Conservation (phyloP, 1,140 invertebrate genomes). For the Anastatus disparis region DNA sequence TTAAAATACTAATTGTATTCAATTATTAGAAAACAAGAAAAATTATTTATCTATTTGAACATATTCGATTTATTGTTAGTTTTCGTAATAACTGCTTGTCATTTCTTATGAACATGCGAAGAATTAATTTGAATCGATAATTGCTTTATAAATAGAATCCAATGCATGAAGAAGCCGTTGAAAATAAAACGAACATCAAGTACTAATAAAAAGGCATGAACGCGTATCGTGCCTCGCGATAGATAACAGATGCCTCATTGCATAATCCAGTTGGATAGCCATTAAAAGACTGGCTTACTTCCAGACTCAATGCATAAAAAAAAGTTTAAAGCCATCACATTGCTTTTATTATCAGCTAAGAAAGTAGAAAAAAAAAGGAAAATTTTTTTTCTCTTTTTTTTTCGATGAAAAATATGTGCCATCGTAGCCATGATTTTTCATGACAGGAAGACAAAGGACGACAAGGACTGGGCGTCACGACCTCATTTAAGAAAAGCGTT, state of each 20-base stretch:
- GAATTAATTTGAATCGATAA: no score
- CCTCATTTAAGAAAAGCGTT: not conserved
- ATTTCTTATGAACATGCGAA: no score
- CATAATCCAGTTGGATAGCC: not conserved
- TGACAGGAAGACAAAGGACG: not conserved
- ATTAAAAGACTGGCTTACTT: constrained; percentile 25
- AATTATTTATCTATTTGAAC: no score
- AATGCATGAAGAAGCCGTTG: not conserved
- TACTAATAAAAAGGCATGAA: constrained; percentile 31
- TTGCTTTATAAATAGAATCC: no score
- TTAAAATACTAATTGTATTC: no score
- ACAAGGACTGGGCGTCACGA: not conserved
- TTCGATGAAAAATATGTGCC: no score
- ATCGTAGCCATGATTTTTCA: no score
- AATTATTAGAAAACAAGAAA: no score
- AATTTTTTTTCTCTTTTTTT: no score
- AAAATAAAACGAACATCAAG: constrained; percentile 2
- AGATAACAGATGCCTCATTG: constrained; percentile 28
- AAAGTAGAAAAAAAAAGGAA: not conserved
- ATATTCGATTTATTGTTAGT: no score
- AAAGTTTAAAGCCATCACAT: constrained; percentile 16
- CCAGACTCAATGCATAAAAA: constrained; percentile 4
- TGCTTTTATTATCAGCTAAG: constrained; percentile 3
- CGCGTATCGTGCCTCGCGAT: not conserved
- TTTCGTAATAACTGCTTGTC: no score